phyloP scores from a whole-genome alignment of 2,888 invertebrate genomes.

The Cantharis lateralis region DNA sequence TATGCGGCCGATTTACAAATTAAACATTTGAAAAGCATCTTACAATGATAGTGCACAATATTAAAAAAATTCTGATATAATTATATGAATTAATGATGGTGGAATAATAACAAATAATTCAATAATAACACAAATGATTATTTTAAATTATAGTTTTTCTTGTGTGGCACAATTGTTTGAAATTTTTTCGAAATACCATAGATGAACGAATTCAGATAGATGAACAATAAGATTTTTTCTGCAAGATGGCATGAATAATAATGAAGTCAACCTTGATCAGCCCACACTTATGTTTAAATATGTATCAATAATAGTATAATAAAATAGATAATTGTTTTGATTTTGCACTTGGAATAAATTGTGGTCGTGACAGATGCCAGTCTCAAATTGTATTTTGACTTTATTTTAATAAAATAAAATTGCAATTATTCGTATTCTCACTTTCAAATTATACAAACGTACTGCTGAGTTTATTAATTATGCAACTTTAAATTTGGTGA shows the following conservation, averaged over 20 bases:
- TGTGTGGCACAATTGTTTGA: constrained; percentile 1
- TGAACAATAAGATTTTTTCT: constrained; percentile 24
- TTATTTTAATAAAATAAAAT: too few relatives aligned
- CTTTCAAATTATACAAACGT: background rate
- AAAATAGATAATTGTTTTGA: constrained; percentile 40
- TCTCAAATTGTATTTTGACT: constrained; percentile 27
- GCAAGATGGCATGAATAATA: constrained; percentile 40
- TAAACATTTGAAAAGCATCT: background rate
- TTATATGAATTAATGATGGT: background rate
- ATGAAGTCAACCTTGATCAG: constrained; percentile 43
- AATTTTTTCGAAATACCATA: constrained; percentile 8
- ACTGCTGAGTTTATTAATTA: background rate
- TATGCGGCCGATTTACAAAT: background rate
- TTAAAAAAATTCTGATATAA: background rate
- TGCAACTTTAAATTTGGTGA: background rate
- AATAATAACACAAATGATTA: constrained; percentile 1
- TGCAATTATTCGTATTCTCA: background rate
- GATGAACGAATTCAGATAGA: constrained; percentile 21
- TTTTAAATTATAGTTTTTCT: background rate
- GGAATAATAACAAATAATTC: constrained; percentile 2
- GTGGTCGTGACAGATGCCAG: constrained; percentile 45
- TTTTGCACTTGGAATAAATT: constrained; percentile 29
- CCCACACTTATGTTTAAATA: constrained; percentile 48
- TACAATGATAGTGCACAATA: background rate
- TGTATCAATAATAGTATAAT: constrained; percentile 45